Evolutionary conservation across 2,888 invertebrate species (phyloP), one percentile per base, ranked within the genome.

Genomic region (Tachina fera): DNA sequence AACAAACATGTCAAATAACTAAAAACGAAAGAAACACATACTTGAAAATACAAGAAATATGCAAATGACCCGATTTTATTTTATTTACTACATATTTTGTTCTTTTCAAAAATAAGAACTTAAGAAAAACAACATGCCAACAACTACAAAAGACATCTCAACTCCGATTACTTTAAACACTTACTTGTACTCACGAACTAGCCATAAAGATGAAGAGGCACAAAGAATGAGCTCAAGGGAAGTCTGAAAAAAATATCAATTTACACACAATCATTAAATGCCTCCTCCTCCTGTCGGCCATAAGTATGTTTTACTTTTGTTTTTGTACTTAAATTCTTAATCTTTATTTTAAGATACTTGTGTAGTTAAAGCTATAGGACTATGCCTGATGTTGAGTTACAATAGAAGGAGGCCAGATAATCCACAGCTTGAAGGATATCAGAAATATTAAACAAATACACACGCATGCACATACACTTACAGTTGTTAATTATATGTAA

Each of bases 51-150:
- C 53, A 39, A 67, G n/a, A 56, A 56, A 58, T 82, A 85, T 85
- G 85, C 78, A 85, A 85, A 85, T 85, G 85, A 85, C 78, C 78
- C 82, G 58, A 74, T 85, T 77, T 72, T 49, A 68, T 56, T 58
- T 80, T 53, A 60, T 43, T 71, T 63, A 43, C 31, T 71, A n/a
- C n/a, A n/a, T n/a, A 43, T 22, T 47, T 60, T 51, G 9, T 43
- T 39, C 3, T 56, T 16, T 71, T 53, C 10, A 6, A 31, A 31
- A 31, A 31, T 31, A 31, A 31, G 6, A 31, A 31, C 31, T 31
- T 6, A 31, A 31, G 6, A 31, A 31, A 5, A 19, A 68, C 47
- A 77, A 68, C 60, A 22, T 60, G 13, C 16, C 51, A 51, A 61
- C 58, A 61, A 45, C 16, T 22, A 49, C 68, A 13, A 53, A 41